Evolutionary conservation across 1,140 invertebrate genomes (phyloP).

Genomic region (Heliconius hermathena): DNA sequence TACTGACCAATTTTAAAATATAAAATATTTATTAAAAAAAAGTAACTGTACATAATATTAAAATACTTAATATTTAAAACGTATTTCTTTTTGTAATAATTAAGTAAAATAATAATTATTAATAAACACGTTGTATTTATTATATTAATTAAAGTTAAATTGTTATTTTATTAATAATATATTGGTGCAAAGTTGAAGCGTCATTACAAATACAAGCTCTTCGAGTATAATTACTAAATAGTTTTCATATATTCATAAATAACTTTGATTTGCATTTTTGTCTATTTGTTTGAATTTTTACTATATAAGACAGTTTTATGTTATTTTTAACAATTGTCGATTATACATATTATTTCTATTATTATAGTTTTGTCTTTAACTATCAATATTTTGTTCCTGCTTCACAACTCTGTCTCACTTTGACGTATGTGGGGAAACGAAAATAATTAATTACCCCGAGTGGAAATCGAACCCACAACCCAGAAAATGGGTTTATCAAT

Average conservation of each 20-base stretch:
- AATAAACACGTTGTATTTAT: background rate
- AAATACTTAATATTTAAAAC: too few relatives aligned
- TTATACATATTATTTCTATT: too few relatives aligned
- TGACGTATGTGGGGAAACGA: too few relatives aligned
- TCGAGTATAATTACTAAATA: background rate
- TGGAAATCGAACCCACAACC: too few relatives aligned
- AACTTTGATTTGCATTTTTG: background rate
- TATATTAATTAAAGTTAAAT: background rate
- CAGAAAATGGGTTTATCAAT: too few relatives aligned
- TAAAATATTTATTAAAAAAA: background rate
- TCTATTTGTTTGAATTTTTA: background rate
- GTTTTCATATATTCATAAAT: background rate
- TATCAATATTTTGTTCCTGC: too few relatives aligned
- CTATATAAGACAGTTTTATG: too few relatives aligned
- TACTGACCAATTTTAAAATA: slow-evolving; percentile 4
- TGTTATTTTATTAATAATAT: background rate
- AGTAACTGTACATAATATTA: background rate
- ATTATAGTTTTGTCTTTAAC: too few relatives aligned
- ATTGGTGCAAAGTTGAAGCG: background rate
- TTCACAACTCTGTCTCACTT: too few relatives aligned
- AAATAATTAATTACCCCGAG: too few relatives aligned
- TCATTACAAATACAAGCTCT: background rate
- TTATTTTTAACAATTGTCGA: too few relatives aligned
- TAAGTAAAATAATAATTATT: background rate
- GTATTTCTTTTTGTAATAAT: too few relatives aligned